Evolutionary conservation across 2,113 vertebrate species (phyloP).

Genomic region (Shinisaurus crocodilurus): DNA sequence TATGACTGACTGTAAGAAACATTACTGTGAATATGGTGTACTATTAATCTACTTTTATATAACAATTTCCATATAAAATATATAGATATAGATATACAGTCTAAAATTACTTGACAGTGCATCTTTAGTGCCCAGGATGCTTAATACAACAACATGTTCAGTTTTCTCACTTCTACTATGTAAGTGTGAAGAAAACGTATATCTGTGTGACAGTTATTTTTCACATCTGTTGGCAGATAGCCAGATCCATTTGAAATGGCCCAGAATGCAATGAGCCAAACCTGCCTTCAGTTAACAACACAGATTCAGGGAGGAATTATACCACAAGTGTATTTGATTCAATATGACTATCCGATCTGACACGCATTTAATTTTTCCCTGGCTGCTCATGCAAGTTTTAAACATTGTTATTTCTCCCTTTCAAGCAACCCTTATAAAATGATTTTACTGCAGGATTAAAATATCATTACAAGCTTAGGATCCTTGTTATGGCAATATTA

Average conservation of each 20-base stretch:
- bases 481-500: neutral
- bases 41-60: neutral
- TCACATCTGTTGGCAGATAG: conserved; percentile 14
- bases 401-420: conserved; percentile 13
- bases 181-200: conserved; percentile 27
- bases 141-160: conserved; percentile 3
- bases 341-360: neutral
- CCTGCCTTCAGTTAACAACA: neutral
- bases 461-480: neutral
- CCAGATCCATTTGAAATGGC: neutral
- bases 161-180: conserved; percentile 38
- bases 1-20: neutral
- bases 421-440: neutral
- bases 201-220: conserved; percentile 35
- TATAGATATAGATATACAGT: neutral
- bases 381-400: neutral
- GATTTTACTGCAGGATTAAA: neutral
- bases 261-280: neutral
- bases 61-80: conserved; percentile 26
- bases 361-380: conserved; percentile 9
- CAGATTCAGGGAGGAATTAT: neutral
- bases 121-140: conserved; percentile 21
- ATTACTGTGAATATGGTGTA: neutral
- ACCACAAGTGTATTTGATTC: neutral
- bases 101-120: conserved; percentile 34